Evolutionary conservation across 2,113 vertebrate species (phyloP).

Genomic region (Lepidiolamprologus cunningtoni): DNA sequence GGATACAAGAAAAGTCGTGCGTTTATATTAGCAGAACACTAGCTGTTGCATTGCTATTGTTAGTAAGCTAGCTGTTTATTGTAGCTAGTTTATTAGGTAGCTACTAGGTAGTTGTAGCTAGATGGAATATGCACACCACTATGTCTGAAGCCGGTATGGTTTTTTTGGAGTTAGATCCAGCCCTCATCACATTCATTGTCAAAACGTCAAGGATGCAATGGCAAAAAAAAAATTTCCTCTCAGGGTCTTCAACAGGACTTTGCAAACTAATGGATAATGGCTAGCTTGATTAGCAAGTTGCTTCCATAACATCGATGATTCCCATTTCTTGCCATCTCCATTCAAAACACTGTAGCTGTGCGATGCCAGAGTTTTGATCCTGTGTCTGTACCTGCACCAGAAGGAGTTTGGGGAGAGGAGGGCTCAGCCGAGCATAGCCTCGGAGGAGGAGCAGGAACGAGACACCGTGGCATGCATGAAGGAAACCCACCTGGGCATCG

Average conservation of each 20-base stretch:
- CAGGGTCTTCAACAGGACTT: neutral
- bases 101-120: neutral
- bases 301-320: neutral
- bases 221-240: neutral
- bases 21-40: neutral
- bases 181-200: accelerated
- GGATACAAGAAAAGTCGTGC: accelerated
- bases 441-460: slow-evolving; percentile 85
- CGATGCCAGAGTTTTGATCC: neutral
- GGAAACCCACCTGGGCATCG: slow-evolving; percentile 86
- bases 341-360: neutral
- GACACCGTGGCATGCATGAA: slow-evolving; percentile 78
- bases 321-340: neutral
- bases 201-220: neutral
- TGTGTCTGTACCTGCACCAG: slow-evolving; percentile 54
- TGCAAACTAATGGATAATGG: neutral
- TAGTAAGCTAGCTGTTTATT: neutral
- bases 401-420: slow-evolving; percentile 61
- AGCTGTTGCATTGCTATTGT: neutral
- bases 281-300: neutral
- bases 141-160: neutral
- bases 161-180: accelerated
- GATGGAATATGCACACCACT: neutral
- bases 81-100: neutral
- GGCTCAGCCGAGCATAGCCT: slow-evolving; percentile 22